Evolutionary conservation across 2,888 invertebrate species (phyloP), one percentile per base, ranked within the genome.

Genomic region (Apodemia hepburni): DNA sequence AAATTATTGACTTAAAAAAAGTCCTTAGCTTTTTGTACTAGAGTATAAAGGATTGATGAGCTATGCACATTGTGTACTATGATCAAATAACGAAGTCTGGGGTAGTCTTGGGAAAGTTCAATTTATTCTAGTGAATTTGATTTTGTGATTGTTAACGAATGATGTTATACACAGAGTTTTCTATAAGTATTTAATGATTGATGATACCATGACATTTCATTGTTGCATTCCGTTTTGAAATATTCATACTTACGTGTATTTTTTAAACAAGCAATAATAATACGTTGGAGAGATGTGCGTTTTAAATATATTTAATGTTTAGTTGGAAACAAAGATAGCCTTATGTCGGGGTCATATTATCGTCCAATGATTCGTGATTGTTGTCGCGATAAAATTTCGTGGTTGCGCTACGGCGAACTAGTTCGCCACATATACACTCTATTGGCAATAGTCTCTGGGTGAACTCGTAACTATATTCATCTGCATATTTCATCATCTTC

Each of bases 231-330:
- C 54, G 12, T 12, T 54, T 54, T 54, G 49, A 54, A 27, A 54
- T 15, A 27, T 54, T 54, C 22, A 54, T 9, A 12, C 51, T 54
- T 12, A 54, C 54, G 54, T 54, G 27, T 54, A 54, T 54, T 54
- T 54, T 54, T 27, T 27, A 22, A 51, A 54, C 27, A 54, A 70
- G 76, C 74, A 74, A 74, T 74, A 75, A 71, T 45, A 61, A 45
- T n/a, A n/a, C n/a, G 67, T 62, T 58, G 11, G n/a, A 17, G 54
- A 42, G 57, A 9, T 33, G 9, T 61, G 57, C 45, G 58, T 27
- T 54, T 22, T 12, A 22, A 54, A 54, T 51, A 54, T 51, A 51
- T 22, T 49, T 49, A 49, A 11, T 54, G 17, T 17, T 57, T 47
- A 58, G 68, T 64, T 61, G 66, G 70, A 69, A 42, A 38, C 38